Evolutionary conservation across 2,888 invertebrate genomes (phyloP), one percentile per base, ranked within the genome.

Genomic region (Andrena bicolor): DNA sequence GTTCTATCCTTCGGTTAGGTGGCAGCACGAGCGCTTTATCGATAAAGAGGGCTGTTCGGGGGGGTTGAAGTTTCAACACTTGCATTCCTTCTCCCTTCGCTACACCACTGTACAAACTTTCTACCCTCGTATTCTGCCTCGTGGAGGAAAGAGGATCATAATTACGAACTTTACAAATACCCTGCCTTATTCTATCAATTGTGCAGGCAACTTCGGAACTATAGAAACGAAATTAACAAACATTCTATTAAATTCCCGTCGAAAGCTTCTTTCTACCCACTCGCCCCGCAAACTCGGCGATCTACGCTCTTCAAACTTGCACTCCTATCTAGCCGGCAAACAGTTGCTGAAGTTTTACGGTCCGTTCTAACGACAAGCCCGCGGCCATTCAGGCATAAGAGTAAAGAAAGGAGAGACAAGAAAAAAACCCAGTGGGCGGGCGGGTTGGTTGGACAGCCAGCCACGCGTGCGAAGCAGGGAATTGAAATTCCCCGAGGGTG

Each of bases 1-100:
- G 53, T 26, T 63, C 23, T 64, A 35, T 83, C 83, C 88, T 79
- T 70, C 76, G 61, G 79, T 23, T 41, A 88, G 88, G 10, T 88
- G 88, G 88, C 88, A 68, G 71, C 75, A 80, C 60, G 0, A 0
- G 23, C 26, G 51, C 48, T 66, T 51, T 20, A 76, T 16, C 74
- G 81, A 68, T 78, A 85, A 86, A 23, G 28, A 32, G 66, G 58
- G 16, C 28, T n/a, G 35, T 20, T 23, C 28, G 1, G 0, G 3
- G 35, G 10, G 10, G 13, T 30, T 30, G 8, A 60, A 56, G 23
- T 66, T 66, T 13, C 13, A 61, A 65, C 8, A 7, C 2, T 32
- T 30, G 26, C 5, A 41, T 16, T 20, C 16, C 2, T 53, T 53
- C 26, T 26, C 2, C 23, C 23, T 53, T 56, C 32, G 13, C 13